phyloP scores from a whole-genome alignment of 2,113 vertebrate genomes.

The Ciconia boyciana region DNA sequence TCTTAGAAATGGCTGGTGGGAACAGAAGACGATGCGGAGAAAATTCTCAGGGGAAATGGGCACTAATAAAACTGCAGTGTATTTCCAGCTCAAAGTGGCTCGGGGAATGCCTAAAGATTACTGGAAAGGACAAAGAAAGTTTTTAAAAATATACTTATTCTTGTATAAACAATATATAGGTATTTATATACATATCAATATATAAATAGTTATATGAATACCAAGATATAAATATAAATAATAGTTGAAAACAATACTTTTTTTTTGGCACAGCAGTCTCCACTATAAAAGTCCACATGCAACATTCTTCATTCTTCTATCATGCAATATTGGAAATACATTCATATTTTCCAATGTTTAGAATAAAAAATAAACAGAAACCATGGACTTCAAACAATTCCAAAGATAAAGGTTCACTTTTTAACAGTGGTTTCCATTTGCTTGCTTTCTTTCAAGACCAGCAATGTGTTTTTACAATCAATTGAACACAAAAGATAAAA shows the following conservation, averaged over 20 bases:
- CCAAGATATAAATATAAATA: background rate
- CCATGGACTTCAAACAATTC: background rate
- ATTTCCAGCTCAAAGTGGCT: background rate
- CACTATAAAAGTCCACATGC: background rate
- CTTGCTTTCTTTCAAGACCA: background rate
- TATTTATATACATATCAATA: background rate
- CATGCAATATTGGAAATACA: background rate
- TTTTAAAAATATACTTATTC: background rate
- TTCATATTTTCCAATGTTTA: background rate
- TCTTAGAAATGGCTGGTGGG: background rate
- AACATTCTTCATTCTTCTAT: background rate
- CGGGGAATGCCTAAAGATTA: background rate
- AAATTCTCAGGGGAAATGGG: background rate
- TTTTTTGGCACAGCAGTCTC: background rate
- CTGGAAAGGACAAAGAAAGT: background rate
- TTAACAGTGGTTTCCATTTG: background rate
- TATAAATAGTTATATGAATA: background rate
- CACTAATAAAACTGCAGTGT: background rate
- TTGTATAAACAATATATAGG: background rate
- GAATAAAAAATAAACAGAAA: background rate
- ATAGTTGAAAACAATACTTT: background rate
- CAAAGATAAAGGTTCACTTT: background rate
- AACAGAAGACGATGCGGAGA: background rate
- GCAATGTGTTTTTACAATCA: background rate
- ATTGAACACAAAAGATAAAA: background rate